Conservation (phyloP, 2,113 vertebrate species). For the Chaetops frenatus region DNA sequence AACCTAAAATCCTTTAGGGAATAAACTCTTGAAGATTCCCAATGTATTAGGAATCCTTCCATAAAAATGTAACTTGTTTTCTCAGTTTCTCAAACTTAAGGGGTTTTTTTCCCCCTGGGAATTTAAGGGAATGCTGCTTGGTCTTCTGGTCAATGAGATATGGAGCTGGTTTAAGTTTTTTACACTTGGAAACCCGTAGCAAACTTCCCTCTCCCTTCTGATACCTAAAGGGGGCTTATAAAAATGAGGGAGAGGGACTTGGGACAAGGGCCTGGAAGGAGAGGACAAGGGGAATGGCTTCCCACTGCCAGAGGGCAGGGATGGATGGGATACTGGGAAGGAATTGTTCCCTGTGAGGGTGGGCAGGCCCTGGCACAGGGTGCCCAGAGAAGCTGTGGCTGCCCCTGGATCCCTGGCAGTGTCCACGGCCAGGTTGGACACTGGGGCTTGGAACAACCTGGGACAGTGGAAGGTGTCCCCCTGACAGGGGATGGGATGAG, state of each 20-base stretch:
- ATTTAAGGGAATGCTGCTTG: not conserved
- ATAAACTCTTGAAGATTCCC: not conserved
- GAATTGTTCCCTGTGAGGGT: fast-evolving
- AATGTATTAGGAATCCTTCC: not conserved
- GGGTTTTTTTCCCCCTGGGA: not conserved
- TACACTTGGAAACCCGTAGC: not conserved
- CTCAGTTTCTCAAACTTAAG: not conserved
- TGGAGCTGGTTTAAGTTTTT: not conserved
- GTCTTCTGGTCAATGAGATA: not conserved
- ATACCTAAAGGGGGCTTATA: not conserved
- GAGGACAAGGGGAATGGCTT: too few species aligned
- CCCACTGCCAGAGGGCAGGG: not conserved
- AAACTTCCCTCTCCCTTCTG: not conserved
- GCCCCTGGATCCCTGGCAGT: not conserved
- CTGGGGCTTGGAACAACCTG: not conserved
- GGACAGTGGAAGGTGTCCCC: fast-evolving
- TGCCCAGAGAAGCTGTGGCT: not conserved
- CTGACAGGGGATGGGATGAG: fast-evolving
- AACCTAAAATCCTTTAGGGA: not conserved
- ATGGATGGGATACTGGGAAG: not conserved
- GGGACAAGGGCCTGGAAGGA: not conserved
- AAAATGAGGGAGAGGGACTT: not conserved
- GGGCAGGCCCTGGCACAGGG: not conserved
- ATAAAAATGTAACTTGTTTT: not conserved
- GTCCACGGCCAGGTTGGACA: fast-evolving